phyloP scores from a whole-genome alignment of 2,888 invertebrate species.

The Phengaris arion region DNA sequence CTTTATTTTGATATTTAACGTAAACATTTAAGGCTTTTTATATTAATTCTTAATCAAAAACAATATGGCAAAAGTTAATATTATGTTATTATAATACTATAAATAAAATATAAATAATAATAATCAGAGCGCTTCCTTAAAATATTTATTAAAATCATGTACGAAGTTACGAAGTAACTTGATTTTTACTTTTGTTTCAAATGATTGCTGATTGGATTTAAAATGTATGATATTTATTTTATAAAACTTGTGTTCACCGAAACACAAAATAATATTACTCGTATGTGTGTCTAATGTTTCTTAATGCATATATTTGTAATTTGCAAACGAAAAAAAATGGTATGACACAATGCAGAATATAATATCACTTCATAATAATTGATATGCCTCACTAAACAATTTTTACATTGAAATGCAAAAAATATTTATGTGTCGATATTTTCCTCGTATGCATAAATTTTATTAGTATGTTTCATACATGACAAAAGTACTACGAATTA shows the following conservation, averaged over 20 bases:
- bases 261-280: no score
- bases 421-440: neutral
- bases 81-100: neutral
- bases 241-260: no score
- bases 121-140: slow-evolving; percentile 3
- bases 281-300: no score
- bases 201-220: neutral
- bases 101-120: neutral
- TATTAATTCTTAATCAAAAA: neutral
- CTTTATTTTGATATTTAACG: neutral
- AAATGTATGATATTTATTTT: neutral
- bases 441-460: slow-evolving; percentile 10
- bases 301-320: no score
- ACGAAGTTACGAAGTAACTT: neutral
- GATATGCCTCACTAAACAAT: no score
- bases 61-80: neutral
- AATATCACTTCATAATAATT: no score
- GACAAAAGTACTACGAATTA: slow-evolving; percentile 16
- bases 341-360: no score
- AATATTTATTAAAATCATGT: neutral
- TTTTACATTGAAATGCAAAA: neutral
- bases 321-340: no score
- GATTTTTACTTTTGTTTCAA: neutral
- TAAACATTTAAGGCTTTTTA: neutral
- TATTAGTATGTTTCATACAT: slow-evolving; percentile 7